Base-by-base conservation (phyloP, 2,888 invertebrate genomes). In the Biston betularia region DNA sequence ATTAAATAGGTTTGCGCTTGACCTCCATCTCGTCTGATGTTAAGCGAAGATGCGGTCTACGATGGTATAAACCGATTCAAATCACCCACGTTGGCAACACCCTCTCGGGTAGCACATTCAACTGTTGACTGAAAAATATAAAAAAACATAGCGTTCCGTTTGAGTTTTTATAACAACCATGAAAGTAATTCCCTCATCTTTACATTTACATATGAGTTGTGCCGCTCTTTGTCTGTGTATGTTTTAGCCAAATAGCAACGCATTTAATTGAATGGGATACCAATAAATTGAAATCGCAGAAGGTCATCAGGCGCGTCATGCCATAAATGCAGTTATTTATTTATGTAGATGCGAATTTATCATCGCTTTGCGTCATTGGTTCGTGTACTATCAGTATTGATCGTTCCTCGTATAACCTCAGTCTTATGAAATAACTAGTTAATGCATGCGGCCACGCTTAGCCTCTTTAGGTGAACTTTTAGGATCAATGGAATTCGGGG, bases 321-420 rank as follows among this genome's bases (percentile, higher is more conserved):
- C 58, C 46, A 54, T 67, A 63, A 63, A 67, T 67, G 67, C 63
- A 62, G 40, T 57, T 61, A 65, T 57, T 57, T 61, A 65, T 57
- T 62, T 58, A 46, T 49, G 46, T 55, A 49, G 35, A 10, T 61
- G 52, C 45, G 34, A 10, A 33, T 61, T 61, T 52, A 65, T 54
- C 54, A 50, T 52, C 57, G 33, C 14, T 24, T 54, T 63, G 46
- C 53, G 64, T 53, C 57, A 64, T 58, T 9, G 40, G 0, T 12
- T 55, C 44, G 24, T 33, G 42, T 42, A 12, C 24, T 54, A 38
- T 53, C 40, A 6, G 11, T 53, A 40, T 40, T 35, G 38, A 53
- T 53, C 34, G 7, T 14, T 35, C n/a, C n/a, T 14, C 14, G 8
- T 15, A 8, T 9, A n/a, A 15, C n/a, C 5, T n/a, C 6, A 8